phyloP scores from a whole-genome alignment of 2,888 invertebrate species.

The Drosophila siamana region DNA sequence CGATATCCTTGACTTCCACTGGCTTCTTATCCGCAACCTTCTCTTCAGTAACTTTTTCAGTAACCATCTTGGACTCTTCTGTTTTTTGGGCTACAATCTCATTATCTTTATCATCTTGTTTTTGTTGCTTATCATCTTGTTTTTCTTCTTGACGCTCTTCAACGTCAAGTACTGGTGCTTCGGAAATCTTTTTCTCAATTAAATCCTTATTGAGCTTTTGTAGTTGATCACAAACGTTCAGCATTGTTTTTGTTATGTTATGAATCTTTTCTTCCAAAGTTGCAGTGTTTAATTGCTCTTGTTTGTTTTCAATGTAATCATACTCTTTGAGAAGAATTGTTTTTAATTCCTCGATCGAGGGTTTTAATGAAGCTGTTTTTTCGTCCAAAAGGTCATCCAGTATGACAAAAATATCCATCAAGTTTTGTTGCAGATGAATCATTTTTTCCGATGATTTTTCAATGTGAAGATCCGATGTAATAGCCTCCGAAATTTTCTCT shows the following conservation, averaged over 20 bases:
- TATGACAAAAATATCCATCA: slow-evolving; percentile 82
- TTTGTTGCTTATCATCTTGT: not conserved
- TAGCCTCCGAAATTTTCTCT: slow-evolving; percentile 53
- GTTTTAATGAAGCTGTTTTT: slow-evolving; percentile 26
- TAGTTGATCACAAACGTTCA: slow-evolving; percentile 50
- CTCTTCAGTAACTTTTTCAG: slow-evolving; percentile 30
- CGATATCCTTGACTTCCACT: slow-evolving; percentile 4
- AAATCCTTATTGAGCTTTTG: slow-evolving; percentile 5
- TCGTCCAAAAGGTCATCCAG: slow-evolving; percentile 71
- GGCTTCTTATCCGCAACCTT: slow-evolving; percentile 4
- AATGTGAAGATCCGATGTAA: slow-evolving; percentile 35
- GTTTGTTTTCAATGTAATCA: slow-evolving; percentile 62
- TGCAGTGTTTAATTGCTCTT: slow-evolving; percentile 30
- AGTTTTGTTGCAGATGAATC: slow-evolving; percentile 75
- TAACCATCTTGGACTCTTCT: slow-evolving; percentile 21
- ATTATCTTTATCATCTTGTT: not conserved
- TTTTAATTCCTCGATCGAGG: slow-evolving; percentile 62
- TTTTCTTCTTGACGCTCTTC: not conserved
- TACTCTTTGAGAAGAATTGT: slow-evolving; percentile 51
- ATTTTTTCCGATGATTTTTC: slow-evolving; percentile 77
- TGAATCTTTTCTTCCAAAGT: slow-evolving; percentile 43
- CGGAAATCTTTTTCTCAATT: not conserved
- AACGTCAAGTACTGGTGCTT: not conserved
- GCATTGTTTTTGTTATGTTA: slow-evolving; percentile 44
- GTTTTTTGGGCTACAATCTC: not conserved